Percentiles rank a stretch among this genome's conserved stretches.
phyloP scores from a whole-genome alignment of 2,888 invertebrate species.

The Sphinx pinastri region DNA sequence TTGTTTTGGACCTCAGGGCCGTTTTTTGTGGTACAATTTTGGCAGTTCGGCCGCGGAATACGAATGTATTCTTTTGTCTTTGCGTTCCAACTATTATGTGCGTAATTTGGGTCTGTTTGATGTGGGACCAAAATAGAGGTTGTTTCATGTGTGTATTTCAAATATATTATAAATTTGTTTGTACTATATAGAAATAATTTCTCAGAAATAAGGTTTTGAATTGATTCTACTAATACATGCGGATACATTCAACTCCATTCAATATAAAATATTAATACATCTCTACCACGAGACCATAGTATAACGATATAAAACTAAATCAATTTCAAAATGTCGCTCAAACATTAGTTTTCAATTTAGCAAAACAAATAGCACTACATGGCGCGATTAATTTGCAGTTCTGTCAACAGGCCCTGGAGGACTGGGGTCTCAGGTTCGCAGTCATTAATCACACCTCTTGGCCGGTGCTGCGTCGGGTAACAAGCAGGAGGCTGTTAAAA shows the following conservation, averaged over 20 bases:
- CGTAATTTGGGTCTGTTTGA: neutral
- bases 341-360: constrained; percentile 18
- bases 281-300: too few species aligned
- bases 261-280: too few species aligned
- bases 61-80: constrained; percentile 53
- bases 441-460: constrained; percentile 69
- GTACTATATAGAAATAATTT: too few species aligned
- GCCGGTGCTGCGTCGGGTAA: constrained; percentile 62
- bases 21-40: constrained; percentile 69
- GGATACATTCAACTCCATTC: too few species aligned
- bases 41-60: constrained; percentile 63
- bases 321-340: too few species aligned
- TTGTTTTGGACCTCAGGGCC: constrained; percentile 71
- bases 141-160: neutral
- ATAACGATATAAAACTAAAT: too few species aligned
- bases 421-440: neutral
- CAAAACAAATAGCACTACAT: neutral
- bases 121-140: neutral
- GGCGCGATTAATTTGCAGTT: constrained; percentile 39
- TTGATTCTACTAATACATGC: too few species aligned
- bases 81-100: constrained; percentile 33
- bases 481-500: constrained; percentile 79
- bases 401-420: constrained; percentile 38
- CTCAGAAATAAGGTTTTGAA: too few species aligned
- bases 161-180: too few species aligned